These are phyloP conservation scores for Zaprionus gabonicus DNA, from an alignment of 1,140 invertebrate species.

Conservation along the genomic window DNA sequence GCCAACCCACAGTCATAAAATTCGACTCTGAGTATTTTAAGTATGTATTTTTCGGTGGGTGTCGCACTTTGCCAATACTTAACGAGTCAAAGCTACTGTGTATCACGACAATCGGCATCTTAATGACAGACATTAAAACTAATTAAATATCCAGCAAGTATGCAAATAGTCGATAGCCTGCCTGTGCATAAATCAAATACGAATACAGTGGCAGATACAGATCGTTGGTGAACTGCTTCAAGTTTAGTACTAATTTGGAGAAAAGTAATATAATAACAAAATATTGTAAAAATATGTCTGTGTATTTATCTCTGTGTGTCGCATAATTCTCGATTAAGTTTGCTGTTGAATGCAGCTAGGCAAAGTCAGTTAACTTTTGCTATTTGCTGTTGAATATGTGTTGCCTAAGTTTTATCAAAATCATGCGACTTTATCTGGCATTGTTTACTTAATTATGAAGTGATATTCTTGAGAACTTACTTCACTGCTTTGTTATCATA, in stretches of 20 bases:
- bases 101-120: conserved; percentile 4
- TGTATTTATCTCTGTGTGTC: too few species aligned
- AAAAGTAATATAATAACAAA: too few species aligned
- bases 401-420: neutral
- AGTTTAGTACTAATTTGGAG: conserved; percentile 17
- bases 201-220: conserved; percentile 26
- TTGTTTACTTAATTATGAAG: neutral
- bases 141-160: neutral
- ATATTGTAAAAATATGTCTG: too few species aligned
- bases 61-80: neutral
- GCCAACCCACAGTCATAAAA: conserved; percentile 1
- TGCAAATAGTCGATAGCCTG: neutral
- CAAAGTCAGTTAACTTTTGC: neutral
- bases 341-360: neutral
- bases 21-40: neutral
- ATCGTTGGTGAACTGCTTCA: conserved; percentile 51
- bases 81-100: neutral
- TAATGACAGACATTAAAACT: neutral
- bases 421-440: neutral
- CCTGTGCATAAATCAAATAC: neutral
- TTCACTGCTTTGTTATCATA: neutral
- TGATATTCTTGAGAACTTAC: neutral
- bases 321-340: conserved; percentile 34
- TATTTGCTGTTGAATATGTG: neutral
- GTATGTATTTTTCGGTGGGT: conserved; percentile 2